Evolutionary conservation across 2,888 invertebrate species (phyloP).

Genomic region (Tethea ocularis): DNA sequence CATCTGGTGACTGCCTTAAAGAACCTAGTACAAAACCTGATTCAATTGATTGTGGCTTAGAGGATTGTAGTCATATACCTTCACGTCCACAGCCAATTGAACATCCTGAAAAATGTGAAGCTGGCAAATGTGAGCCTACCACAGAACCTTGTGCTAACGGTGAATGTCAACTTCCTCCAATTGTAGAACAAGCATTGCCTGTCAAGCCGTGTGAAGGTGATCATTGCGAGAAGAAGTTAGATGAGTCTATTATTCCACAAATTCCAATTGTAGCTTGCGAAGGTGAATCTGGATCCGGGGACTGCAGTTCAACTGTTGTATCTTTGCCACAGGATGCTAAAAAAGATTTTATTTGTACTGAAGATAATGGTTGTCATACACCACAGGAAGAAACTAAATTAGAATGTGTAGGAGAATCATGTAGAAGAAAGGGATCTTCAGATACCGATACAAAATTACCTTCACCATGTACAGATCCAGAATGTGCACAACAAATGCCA

Average conservation of each 20-base stretch:
- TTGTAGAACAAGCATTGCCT: conserved; percentile 18
- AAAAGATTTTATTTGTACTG: conserved; percentile 32
- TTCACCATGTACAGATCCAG: conserved; percentile 42
- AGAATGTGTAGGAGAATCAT: conserved; percentile 56
- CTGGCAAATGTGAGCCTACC: conserved; percentile 25
- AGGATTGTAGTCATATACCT: conserved; percentile 39
- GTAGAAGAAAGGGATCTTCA: conserved; percentile 51
- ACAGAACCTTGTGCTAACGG: conserved; percentile 37
- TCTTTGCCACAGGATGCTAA: conserved; percentile 2
- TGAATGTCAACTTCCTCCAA: conserved; percentile 33
- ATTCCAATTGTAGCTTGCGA: conserved; percentile 1
- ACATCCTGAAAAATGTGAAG: conserved; percentile 30
- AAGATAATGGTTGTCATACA: conserved; percentile 37
- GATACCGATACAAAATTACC: conserved; percentile 34
- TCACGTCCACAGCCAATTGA: conserved; percentile 21
- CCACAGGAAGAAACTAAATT: conserved; percentile 28
- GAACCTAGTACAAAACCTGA: conserved; percentile 27
- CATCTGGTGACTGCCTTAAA: conserved; percentile 38
- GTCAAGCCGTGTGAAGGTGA: conserved; percentile 33
- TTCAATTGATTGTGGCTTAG: conserved; percentile 10
- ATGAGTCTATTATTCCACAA: conserved; percentile 4
- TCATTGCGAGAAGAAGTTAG: neutral
- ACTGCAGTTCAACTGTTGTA: neutral
- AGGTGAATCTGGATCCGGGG: neutral
- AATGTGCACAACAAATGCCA: conserved; percentile 33